Base-by-base conservation (phyloP, 2,797 vertebrate species). In the Menidia menidia region DNA sequence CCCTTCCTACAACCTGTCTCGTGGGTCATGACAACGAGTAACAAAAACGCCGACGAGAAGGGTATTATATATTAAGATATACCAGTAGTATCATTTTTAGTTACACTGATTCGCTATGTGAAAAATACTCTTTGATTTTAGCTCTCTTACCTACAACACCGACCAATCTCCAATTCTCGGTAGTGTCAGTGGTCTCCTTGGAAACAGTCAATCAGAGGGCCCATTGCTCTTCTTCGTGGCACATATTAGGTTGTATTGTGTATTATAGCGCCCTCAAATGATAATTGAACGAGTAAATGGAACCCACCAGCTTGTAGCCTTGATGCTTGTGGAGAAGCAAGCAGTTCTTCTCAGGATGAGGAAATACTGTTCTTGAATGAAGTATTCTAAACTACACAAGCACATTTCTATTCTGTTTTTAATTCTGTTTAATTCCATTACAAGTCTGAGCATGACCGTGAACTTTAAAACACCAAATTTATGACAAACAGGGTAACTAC, bases 111-210 rank as follows among this genome's bases (percentile, higher is more conserved):
- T 19, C 44, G 11, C 30, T 8, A 25, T 4, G 3, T 14, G 0
- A 1, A 16, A 41, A 57, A 18, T 2, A 14, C 35, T 14, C 4
- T 60, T 9, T 14, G 50, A 39, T 35, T 58, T 57, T 18, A 25
- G n/a, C 61, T 50, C 31, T 61, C 87, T 84, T 71, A 88, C 86
- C 86, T 25, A 68, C 60, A 57, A 67, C 67, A 59, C 48, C 55
- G 72, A 63, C 69, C 62, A 64, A 71, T 44, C 73, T 60, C 57
- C 58, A 77, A 63, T 33, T 52, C 52, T 60, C 32, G 4, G 64
- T 60, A 53, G 81, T 84, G 16, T 83, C 71, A 6, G 18, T 43
- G 73, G 89, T 90, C 78, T 90, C 90, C 88, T 83, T 88, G 89
- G 89, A 87, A 86, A 92, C 91, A 61, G 82, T 63, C 80, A 52